These are phyloP conservation scores for Centropyge bicolor DNA, from an alignment of 2,797 vertebrate species.

Conservation along the genomic window DNA sequence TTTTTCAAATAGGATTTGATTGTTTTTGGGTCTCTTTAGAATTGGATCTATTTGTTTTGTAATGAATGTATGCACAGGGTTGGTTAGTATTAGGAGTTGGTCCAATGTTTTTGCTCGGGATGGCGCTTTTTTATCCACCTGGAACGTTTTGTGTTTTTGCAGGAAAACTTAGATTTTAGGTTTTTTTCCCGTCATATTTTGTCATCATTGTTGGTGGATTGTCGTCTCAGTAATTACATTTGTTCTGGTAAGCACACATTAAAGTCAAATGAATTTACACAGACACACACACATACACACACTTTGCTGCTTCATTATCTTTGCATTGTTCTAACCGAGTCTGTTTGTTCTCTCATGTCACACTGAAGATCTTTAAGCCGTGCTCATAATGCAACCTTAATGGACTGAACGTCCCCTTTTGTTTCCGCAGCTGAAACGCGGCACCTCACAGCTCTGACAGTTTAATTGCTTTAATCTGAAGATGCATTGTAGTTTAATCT, in stretches of 20 bases:
- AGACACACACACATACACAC: neutral
- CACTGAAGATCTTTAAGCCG: slow-evolving; percentile 24
- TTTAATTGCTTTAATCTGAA: slow-evolving; percentile 71
- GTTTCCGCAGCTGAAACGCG: slow-evolving; percentile 42
- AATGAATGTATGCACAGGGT: neutral
- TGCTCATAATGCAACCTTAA: slow-evolving; percentile 55
- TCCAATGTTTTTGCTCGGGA: neutral
- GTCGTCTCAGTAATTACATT: slow-evolving; percentile 3
- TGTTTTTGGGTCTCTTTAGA: neutral
- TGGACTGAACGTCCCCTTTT: slow-evolving; percentile 59
- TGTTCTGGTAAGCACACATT: slow-evolving; percentile 21
- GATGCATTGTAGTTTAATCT: slow-evolving; percentile 65
- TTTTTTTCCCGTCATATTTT: neutral
- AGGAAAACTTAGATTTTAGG: neutral
- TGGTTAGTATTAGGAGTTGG: neutral
- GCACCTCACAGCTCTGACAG: slow-evolving; percentile 43
- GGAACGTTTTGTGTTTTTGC: neutral
- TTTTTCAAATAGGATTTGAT: neutral
- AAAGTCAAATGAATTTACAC: neutral
- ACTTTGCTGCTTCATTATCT: slow-evolving; percentile 32
- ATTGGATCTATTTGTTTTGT: neutral
- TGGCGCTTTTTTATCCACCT: too few species aligned
- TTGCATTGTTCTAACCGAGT: slow-evolving; percentile 26
- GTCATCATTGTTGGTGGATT: neutral
- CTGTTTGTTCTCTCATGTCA: slow-evolving; percentile 36